Base-by-base conservation (phyloP, 2,113 vertebrate species). In the Peromyscus polionotus region DNA sequence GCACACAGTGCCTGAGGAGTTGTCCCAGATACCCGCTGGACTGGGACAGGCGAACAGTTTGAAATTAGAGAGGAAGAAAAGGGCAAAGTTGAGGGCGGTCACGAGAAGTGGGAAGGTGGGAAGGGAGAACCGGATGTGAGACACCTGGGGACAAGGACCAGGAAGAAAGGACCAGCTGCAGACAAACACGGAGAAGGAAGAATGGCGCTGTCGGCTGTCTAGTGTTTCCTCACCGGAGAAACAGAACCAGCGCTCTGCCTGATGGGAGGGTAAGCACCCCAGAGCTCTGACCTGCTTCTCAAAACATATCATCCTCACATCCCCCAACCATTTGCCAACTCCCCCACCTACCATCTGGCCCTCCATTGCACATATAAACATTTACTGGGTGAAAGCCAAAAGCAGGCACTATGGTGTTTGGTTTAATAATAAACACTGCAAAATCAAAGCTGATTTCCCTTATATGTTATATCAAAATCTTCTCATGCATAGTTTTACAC, bases 181-280 rank as follows among this genome's bases (percentile, higher is more conserved):
- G 48, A 45, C 36, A 0, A 0, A 19, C 3, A 14, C 20, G 0
- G 0, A 51, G 28, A 11, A 20, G 39, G 0, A 33, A 42, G 63
- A 24, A 10, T 7, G 0, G 19, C 36, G 6, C n/a, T 7, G 7
- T 11, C 3, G 57, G 11, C 45, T 63, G 6, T 31, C 75, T 26
- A 24, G 77, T 48, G 73, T 19, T 31, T n/a, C 77, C 85, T 76
- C 73, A 16, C 14, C 73, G 26, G 36, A 7, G 17, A 67, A 80
- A 42, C 5, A 45, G 67, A 45, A 36, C 86, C 4, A 12, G 13
- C 7, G 4, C n/a, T 6, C 3, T 17, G 7, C 36, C 73, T 7
- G 0, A 19, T 0, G n/a, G 6, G 17, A 4, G 5, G 12, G 14
- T 36, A 17, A 59, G 33, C 63, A 31, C 77, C 75, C 93, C 51